These are phyloP conservation scores for Nematolebias whitei DNA, from an alignment of 2,113 vertebrate genomes.

Conservation along the genomic window DNA sequence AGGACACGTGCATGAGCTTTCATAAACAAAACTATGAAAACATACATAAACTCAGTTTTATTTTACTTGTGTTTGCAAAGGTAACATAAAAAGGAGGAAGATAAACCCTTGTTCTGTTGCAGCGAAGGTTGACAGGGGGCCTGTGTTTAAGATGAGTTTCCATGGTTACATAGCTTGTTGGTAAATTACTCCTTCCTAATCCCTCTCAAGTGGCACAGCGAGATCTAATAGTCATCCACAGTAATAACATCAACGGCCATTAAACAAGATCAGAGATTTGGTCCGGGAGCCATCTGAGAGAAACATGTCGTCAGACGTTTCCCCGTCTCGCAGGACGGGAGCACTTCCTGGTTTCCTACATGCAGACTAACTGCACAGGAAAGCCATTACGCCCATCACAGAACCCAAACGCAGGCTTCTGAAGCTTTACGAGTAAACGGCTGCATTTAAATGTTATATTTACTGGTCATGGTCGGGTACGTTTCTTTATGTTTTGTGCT, in stretches of 20 bases:
- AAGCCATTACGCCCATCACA: constrained; percentile 45
- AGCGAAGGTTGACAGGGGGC: constrained; percentile 7
- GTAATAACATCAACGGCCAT: constrained; percentile 67
- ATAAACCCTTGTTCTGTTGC: constrained; percentile 1
- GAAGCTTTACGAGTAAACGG: constrained; percentile 22
- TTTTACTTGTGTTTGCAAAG: constrained; percentile 17
- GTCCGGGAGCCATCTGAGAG: constrained; percentile 52
- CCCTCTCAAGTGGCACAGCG: constrained; percentile 53
- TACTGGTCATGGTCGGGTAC: constrained; percentile 64
- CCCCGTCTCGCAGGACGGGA: constrained; percentile 37
- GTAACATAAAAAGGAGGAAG: constrained; percentile 21
- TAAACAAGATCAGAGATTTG: constrained; percentile 61
- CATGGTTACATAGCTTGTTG: constrained; percentile 45
- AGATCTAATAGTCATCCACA: constrained; percentile 61
- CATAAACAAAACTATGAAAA: no score
- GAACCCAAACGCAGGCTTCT: constrained; percentile 32
- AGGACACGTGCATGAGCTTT: no score
- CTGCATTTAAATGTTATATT: constrained; percentile 63
- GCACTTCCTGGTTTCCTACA: constrained; percentile 28
- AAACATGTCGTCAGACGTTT: constrained; percentile 51
- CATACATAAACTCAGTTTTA: constrained; percentile 35
- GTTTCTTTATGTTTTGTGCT: constrained; percentile 61
- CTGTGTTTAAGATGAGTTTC: constrained; percentile 30
- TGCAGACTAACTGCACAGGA: constrained; percentile 43
- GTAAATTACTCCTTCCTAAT: constrained; percentile 53